Evolutionary conservation across 2,888 invertebrate species (phyloP).

Genomic region (Germaria angustata): DNA sequence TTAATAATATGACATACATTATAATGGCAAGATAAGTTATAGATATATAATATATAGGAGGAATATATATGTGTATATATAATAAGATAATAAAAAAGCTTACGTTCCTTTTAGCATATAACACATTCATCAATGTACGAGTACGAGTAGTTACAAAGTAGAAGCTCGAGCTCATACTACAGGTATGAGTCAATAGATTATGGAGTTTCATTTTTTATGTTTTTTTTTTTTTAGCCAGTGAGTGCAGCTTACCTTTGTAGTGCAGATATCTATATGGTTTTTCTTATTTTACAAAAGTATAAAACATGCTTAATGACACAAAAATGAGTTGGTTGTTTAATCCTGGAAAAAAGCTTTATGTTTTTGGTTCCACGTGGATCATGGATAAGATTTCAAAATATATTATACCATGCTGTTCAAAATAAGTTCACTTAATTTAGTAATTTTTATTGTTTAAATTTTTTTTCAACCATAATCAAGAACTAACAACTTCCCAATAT

Average conservation of each 20-base stretch:
- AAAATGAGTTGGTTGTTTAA: slow-evolving; percentile 42
- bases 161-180: slow-evolving; percentile 54
- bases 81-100: slow-evolving; percentile 57
- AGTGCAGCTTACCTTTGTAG: slow-evolving; percentile 66
- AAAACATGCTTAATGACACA: slow-evolving; percentile 66
- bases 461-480: slow-evolving; percentile 13
- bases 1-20: slow-evolving; percentile 24
- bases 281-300: slow-evolving; percentile 9
- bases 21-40: neutral
- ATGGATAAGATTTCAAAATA: slow-evolving; percentile 15
- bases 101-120: slow-evolving; percentile 63
- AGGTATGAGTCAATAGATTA: slow-evolving; percentile 46
- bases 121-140: slow-evolving; percentile 64
- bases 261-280: slow-evolving; percentile 32
- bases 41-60: slow-evolving; percentile 12
- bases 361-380: slow-evolving; percentile 21
- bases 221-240: slow-evolving; percentile 46
- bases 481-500: slow-evolving; percentile 52
- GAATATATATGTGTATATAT: no score
- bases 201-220: slow-evolving; percentile 41
- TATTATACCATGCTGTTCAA: slow-evolving; percentile 56
- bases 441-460: slow-evolving; percentile 2
- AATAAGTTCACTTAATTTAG: slow-evolving; percentile 11
- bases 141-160: slow-evolving; percentile 49
- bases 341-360: slow-evolving; percentile 56